Evolutionary conservation across 2,113 vertebrate genomes (phyloP).

Genomic region (Prochilodus magdalenae): DNA sequence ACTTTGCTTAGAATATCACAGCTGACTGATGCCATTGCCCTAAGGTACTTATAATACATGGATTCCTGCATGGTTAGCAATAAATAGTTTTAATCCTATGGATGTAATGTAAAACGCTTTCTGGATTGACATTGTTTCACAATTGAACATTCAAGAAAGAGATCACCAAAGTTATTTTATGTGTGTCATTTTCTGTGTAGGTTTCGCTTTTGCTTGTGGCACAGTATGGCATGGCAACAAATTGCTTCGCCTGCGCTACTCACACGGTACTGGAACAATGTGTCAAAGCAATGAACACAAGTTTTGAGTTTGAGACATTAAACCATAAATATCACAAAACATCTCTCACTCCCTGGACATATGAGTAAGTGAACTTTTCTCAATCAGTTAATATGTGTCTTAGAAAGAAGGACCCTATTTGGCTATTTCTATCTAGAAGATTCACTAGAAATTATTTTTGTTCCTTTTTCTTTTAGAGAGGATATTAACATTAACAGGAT

Average conservation of each 20-base stretch:
- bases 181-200: background rate
- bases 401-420: background rate
- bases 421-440: no score
- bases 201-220: background rate
- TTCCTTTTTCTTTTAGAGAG: background rate
- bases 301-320: background rate
- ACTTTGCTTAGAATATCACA: background rate
- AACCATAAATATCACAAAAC: accelerated
- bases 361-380: constrained; percentile 19
- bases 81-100: no score
- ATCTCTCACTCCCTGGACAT: constrained; percentile 31
- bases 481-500: background rate
- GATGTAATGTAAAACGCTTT: no score
- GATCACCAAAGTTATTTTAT: background rate
- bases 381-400: no score
- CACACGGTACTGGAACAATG: accelerated
- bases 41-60: no score
- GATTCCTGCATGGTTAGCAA: no score
- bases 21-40: background rate
- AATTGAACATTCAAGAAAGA: no score
- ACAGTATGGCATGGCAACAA: background rate
- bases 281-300: background rate
- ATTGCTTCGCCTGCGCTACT: background rate
- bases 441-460: no score
- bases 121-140: background rate